Conservation (phyloP, 2,113 vertebrate genomes). For the Argyrosomus japonicus region DNA sequence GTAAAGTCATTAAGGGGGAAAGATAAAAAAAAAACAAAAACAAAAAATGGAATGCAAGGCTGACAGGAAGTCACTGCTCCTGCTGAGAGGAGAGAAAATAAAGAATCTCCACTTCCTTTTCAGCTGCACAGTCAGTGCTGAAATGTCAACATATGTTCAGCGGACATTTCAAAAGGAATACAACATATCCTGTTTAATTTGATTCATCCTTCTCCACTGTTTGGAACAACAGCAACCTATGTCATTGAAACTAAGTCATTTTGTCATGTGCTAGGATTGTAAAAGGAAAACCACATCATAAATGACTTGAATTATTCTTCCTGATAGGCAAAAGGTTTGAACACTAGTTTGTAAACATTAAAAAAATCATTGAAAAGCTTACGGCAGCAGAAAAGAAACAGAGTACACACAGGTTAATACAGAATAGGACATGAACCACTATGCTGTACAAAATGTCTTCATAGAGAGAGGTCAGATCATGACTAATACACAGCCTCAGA, state of each 20-base stretch:
- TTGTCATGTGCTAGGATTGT: background rate
- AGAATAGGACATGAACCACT: too few relatives aligned
- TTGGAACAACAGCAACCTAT: background rate
- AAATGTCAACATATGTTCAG: slow-evolving; percentile 9
- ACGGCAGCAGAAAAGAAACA: too few relatives aligned
- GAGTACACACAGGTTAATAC: too few relatives aligned
- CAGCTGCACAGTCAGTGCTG: slow-evolving; percentile 24
- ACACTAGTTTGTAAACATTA: background rate
- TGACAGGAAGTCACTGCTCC: slow-evolving; percentile 59
- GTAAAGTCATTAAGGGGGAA: slow-evolving; percentile 18
- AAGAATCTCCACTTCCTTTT: slow-evolving; percentile 24
- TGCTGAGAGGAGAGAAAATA: slow-evolving; percentile 38
- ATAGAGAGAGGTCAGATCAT: background rate
- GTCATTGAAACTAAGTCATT: background rate
- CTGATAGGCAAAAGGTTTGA: background rate
- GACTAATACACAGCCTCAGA: background rate
- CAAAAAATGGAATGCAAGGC: slow-evolving; percentile 57
- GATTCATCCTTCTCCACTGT: background rate
- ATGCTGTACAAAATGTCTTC: too few relatives aligned
- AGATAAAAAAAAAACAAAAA: too few relatives aligned
- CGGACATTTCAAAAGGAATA: background rate
- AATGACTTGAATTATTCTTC: background rate
- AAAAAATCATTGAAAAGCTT: background rate
- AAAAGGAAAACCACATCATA: background rate
- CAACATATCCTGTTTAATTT: slow-evolving; percentile 10